Base-by-base conservation (phyloP, 1,140 invertebrate genomes). In the Macrotrachela quadricornifera region DNA sequence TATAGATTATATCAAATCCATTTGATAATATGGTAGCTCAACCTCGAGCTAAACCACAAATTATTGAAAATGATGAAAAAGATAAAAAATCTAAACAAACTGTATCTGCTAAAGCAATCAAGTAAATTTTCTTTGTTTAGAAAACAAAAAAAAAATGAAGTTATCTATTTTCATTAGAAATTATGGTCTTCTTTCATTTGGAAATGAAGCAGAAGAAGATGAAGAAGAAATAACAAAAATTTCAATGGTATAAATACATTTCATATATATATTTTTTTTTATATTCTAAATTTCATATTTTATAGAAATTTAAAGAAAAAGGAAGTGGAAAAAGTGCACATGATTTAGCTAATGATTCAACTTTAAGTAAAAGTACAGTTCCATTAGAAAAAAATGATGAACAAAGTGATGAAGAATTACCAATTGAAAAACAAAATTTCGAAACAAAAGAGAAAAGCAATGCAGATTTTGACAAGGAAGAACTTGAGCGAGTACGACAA, bases 271-370 rank as follows among this genome's bases (percentile, higher is more conserved):
- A 30, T 30, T 8, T 4, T 30, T 30, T 8, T 4, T 4, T 30
- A 30, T 30, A 30, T 30, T 30, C n/a, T n/a, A n/a, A n/a, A n/a
- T n/a, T n/a, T n/a, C n/a, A n/a, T n/a, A n/a, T n/a, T n/a, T n/a
- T n/a, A n/a, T 45, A n/a, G 40, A 4, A 1, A 14, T 50, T 14
- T 9, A 12, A 79, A 65, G 56, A 61, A 44, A 44, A 44, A 18
- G 42, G 42, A 44, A 30, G 3, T 30, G 21, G 83, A 42, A 95
- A 94, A 71, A 91, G 86, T 12, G 83, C 85, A 41, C 90, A 96
- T 70, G 91, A 96, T 72, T 72, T 85, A 18, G 74, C 83, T 46
- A 75, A 82, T 65, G 90, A 96, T 74, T 85, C 87, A 8, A 84
- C 82, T 4, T 30, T 30, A 30, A 30, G 21, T 30, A 30, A 30